These are phyloP conservation scores for Mus spretus DNA, from an alignment of 2,797 vertebrate species.

Conservation along the genomic window DNA sequence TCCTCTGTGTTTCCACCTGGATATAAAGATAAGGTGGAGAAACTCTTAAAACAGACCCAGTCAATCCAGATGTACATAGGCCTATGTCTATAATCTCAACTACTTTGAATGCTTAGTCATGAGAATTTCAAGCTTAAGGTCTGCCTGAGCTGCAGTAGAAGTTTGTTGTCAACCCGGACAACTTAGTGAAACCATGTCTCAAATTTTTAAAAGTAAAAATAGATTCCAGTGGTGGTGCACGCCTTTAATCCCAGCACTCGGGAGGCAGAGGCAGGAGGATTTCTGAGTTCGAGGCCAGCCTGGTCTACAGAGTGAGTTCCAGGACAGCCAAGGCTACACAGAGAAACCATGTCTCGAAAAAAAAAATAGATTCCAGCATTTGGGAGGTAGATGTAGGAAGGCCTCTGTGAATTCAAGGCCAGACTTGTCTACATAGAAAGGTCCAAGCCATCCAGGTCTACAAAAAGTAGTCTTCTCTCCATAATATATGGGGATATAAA, in stretches of 20 bases:
- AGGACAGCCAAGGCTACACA: too few relatives aligned
- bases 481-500: background rate
- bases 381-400: background rate
- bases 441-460: background rate
- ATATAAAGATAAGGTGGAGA: background rate
- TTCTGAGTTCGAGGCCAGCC: background rate
- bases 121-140: background rate
- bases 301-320: too few relatives aligned
- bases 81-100: background rate
- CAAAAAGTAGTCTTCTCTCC: background rate
- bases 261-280: background rate
- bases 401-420: background rate
- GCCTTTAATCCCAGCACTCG: background rate
- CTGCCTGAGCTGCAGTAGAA: background rate
- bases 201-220: background rate
- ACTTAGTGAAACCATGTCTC: background rate
- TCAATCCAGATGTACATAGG: background rate
- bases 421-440: background rate
- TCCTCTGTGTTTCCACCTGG: background rate
- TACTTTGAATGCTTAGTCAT: background rate
- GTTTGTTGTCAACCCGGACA: background rate
- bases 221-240: background rate
- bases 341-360: background rate
- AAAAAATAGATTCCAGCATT: background rate
- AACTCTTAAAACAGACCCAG: background rate